Evolutionary conservation across 2,797 vertebrate species (phyloP).

Genomic region (Tragelaphus eurycerus): DNA sequence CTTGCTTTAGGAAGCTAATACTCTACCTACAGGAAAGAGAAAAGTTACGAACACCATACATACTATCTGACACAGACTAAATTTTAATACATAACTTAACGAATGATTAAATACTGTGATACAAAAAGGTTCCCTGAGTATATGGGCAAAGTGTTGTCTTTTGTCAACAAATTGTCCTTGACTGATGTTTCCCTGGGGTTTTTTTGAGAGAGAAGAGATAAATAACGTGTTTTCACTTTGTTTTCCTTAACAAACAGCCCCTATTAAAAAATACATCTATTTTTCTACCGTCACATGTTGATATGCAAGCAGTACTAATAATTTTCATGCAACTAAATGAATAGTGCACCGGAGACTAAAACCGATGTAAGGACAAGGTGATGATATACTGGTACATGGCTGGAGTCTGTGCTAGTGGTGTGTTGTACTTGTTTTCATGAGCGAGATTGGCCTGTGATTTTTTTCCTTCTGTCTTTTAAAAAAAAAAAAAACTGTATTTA

Average conservation of each 20-base stretch:
- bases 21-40: background rate
- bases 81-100: background rate
- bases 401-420: background rate
- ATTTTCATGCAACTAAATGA: constrained; percentile 24
- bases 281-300: background rate
- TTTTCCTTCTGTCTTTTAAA: background rate
- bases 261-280: background rate
- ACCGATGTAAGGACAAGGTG: background rate
- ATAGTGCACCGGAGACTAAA: constrained; percentile 17
- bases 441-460: background rate
- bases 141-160: background rate
- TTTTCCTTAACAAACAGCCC: background rate
- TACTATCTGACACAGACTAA: background rate
- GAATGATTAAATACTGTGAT: background rate
- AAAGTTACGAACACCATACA: background rate
- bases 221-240: background rate
- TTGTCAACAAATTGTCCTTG: background rate
- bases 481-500: background rate
- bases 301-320: background rate
- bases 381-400: background rate
- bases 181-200: background rate
- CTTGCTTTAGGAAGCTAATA: background rate
- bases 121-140: background rate
- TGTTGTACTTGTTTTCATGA: constrained; percentile 42
- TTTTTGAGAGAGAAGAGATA: background rate